A percentile compares a stretch with the other conserved stretches of the same genome.
phyloP scores from a whole-genome alignment of 2,888 invertebrate genomes.

The Phortica okadai region DNA sequence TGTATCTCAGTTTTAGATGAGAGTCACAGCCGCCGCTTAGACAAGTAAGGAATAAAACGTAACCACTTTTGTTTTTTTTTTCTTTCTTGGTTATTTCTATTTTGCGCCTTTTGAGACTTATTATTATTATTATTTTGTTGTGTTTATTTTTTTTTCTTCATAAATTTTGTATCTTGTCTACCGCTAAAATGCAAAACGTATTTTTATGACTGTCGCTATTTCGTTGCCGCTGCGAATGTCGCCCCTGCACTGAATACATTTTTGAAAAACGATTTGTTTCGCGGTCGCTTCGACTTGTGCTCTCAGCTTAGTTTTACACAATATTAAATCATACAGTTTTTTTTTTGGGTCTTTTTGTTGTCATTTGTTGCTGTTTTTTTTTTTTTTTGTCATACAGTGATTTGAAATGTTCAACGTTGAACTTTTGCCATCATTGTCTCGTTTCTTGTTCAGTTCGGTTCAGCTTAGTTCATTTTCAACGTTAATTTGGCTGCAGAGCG shows the following conservation, averaged over 20 bases:
- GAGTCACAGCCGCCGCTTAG: too few relatives aligned
- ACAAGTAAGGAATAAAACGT: too few relatives aligned
- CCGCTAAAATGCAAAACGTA: slow-evolving; percentile 1
- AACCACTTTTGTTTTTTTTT: neutral
- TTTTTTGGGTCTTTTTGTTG: neutral
- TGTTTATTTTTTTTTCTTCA: neutral
- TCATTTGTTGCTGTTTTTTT: neutral
- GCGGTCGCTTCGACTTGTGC: slow-evolving; percentile 32
- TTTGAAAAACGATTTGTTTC: slow-evolving; percentile 65
- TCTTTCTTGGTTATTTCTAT: slow-evolving; percentile 39
- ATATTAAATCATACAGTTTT: neutral
- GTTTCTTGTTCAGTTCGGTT: neutral
- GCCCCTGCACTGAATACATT: slow-evolving; percentile 74
- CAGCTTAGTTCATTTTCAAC: slow-evolving; percentile 11
- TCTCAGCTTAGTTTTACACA: neutral
- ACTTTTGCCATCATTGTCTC: neutral
- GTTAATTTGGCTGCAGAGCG: neutral
- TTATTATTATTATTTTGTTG: neutral
- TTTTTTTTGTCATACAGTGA: neutral
- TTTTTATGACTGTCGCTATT: slow-evolving; percentile 59
- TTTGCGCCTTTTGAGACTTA: neutral
- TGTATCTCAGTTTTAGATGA: too few relatives aligned
- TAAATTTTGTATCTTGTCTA: neutral
- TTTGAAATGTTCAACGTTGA: neutral
- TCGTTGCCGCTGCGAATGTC: slow-evolving; percentile 71